Conservation (phyloP, 2,113 vertebrate species). For the Lampris incognitus region DNA sequence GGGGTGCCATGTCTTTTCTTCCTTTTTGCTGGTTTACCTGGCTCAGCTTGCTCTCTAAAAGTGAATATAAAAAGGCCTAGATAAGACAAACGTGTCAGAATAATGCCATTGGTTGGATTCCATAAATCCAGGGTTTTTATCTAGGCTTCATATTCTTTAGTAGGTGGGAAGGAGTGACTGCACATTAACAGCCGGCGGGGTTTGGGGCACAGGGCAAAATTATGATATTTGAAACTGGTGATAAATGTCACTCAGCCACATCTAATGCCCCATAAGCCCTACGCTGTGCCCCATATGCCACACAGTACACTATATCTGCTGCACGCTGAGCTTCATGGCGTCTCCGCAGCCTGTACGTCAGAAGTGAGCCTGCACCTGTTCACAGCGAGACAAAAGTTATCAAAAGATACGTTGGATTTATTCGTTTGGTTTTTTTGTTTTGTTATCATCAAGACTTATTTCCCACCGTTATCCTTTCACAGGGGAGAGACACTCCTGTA, state of each 20-base stretch:
- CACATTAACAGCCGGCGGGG: background rate
- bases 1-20: constrained; percentile 1
- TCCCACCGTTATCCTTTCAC: no score
- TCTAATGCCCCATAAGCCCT: background rate
- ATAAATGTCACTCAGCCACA: background rate
- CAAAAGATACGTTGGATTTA: no score
- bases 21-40: constrained; percentile 15
- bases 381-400: no score
- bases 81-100: constrained; percentile 12
- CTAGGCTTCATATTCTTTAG: background rate
- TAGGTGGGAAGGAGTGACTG: background rate
- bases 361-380: no score
- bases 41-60: constrained; percentile 13
- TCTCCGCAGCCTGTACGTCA: no score
- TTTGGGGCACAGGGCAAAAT: no score
- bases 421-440: no score
- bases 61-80: background rate
- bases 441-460: no score
- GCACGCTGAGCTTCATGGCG: no score
- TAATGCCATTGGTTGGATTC: background rate
- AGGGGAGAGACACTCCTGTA: no score
- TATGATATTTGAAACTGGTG: no score
- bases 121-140: background rate
- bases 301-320: no score
- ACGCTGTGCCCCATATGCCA: background rate